Percentiles rank a stretch among this genome's conserved stretches.
These are phyloP conservation scores for Drosophila anceps DNA, from an alignment of 2,888 invertebrate genomes.

Conservation along the genomic window DNA sequence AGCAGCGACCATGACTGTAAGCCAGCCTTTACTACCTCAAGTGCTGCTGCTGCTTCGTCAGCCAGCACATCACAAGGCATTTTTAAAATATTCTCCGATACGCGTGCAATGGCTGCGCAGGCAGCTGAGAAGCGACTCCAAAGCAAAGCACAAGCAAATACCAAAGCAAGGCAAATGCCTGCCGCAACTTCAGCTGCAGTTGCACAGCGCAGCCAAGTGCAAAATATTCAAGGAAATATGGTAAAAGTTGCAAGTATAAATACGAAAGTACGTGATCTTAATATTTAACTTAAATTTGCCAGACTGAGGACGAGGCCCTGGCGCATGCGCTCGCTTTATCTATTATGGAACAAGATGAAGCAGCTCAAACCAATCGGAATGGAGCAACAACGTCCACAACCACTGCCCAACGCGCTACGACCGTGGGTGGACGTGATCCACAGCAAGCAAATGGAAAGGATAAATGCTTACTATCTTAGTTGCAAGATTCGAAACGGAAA, in stretches of 20 bases:
- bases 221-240: constrained; percentile 89
- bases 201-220: constrained; percentile 77
- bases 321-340: constrained; percentile 94
- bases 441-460: constrained; percentile 78
- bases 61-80: constrained; percentile 45
- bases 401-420: constrained; percentile 59
- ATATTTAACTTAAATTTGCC: constrained; percentile 47
- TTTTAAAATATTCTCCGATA: constrained; percentile 63
- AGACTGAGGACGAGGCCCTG: constrained; percentile 96
- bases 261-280: background rate
- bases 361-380: constrained; percentile 74
- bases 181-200: constrained; percentile 24
- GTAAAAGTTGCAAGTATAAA: constrained; percentile 84
- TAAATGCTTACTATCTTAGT: constrained; percentile 84
- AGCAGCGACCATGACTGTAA: constrained; percentile 91
- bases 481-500: constrained; percentile 9
- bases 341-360: constrained; percentile 87
- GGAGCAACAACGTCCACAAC: constrained; percentile 44
- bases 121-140: constrained; percentile 83
- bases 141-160: constrained; percentile 66
- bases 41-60: background rate
- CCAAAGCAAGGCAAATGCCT: constrained; percentile 59
- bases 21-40: constrained; percentile 1
- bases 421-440: constrained; percentile 76
- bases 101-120: constrained; percentile 74